Evolutionary conservation across 2,797 vertebrate genomes (phyloP).

Genomic region (Rhodeus uyekii): DNA sequence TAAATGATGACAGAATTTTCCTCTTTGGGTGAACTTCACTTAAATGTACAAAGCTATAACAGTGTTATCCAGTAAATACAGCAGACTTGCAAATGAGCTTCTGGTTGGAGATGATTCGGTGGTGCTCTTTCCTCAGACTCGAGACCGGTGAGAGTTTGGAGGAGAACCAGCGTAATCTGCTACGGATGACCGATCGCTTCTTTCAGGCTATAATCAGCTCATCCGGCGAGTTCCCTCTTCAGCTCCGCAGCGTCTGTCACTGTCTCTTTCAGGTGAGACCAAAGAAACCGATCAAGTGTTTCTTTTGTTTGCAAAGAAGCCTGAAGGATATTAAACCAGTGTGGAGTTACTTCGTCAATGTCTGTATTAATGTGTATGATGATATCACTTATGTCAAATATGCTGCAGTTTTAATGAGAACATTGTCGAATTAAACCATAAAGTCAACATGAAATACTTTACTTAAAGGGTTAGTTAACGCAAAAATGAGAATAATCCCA

Average conservation of each 20-base stretch:
- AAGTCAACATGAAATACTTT: neutral
- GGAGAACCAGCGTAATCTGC: constrained; percentile 91
- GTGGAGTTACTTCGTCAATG: neutral
- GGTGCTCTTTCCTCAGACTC: constrained; percentile 73
- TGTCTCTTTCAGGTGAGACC: constrained; percentile 94
- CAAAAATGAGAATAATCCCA: too few relatives aligned
- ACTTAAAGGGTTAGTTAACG: neutral
- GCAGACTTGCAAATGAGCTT: neutral
- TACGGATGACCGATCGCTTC: constrained; percentile 96
- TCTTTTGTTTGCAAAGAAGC: neutral
- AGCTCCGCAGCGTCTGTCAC: constrained; percentile 96
- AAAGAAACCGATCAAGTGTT: neutral
- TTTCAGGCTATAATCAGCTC: constrained; percentile 95
- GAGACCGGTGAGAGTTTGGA: constrained; percentile 90
- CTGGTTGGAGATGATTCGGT: neutral
- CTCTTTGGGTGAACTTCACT: too few relatives aligned
- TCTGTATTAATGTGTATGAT: neutral
- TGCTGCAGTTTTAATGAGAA: neutral
- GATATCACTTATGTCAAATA: constrained; percentile 58
- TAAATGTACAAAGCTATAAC: neutral
- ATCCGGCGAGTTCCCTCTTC: constrained; percentile 93
- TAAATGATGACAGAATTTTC: too few relatives aligned
- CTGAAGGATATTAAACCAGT: neutral
- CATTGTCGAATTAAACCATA: neutral
- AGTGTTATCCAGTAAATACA: neutral